Evolutionary conservation across 2,113 vertebrate species (phyloP), one percentile per base, ranked within the genome.

Genomic region (Hippoglossus stenolepis): DNA sequence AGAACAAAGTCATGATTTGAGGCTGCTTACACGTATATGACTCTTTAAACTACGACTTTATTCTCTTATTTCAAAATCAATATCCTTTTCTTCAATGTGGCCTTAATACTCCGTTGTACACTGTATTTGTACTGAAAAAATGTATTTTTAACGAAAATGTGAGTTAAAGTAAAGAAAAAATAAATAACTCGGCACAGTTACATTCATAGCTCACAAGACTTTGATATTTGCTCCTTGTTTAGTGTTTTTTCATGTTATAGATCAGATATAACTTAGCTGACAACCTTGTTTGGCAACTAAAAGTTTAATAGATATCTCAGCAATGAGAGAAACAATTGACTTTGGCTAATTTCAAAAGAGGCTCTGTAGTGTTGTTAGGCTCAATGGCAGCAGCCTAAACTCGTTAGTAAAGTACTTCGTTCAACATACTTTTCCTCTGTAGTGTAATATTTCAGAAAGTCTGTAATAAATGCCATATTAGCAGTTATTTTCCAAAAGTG

Each of bases 331-430:
- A 31, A 31, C 31, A 31, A 8, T 31, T 31, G 31, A 31, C 31
- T 24, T 24, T 57, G 11, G 13, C 21, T 24, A 2, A 2, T 54
- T 54, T 54, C 20, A 21, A 13, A 13, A 57, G 21, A 12, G 21
- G 21, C 74, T 79, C 74, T 62, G 51, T 82, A 75, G 66, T 79
- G 79, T 57, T 45, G 17, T 3, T 8, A 43, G 3, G 23, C 35
- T 4, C 1, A 2, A 47, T 26, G 40, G 61, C 64, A 35, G 49
- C 28, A 62, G 26, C 23, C 14, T 31, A 2, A 45, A 15, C 31
- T 1, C 4, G 20, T 47, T 47, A 17, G 45, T 45, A 12, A 45
- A 45, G 10, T 6, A 12, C 4, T 18, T 4, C 7, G 17, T 40
- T 31, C 17, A 23, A 45, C 35, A 31, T 20, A 0, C 5, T 51